A percentile compares a stretch with the other conserved stretches of the same genome.
Evolutionary conservation across 2,888 invertebrate species (phyloP).

Genomic region (Dynastes maya): DNA sequence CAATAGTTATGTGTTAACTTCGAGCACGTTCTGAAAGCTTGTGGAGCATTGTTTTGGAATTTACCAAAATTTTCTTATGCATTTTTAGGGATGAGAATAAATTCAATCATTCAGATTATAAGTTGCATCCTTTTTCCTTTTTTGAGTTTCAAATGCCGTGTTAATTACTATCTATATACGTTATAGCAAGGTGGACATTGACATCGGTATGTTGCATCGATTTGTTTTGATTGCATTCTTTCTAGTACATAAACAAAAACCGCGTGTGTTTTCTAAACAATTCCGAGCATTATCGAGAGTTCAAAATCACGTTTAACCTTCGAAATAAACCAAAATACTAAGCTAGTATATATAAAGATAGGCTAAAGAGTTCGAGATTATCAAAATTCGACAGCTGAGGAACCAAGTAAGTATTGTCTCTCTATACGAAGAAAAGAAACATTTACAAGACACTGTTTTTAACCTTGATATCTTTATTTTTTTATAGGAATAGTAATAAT

Average conservation of each 20-base stretch:
- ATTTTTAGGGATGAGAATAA: no score
- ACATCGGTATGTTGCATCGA: conserved; percentile 2
- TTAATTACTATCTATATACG: no score
- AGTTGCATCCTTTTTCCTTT: no score
- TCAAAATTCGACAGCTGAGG: background rate
- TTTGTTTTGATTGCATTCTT: conserved; percentile 22
- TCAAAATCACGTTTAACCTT: conserved; percentile 41
- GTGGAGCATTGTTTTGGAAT: no score
- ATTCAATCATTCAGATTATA: no score
- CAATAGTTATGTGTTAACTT: no score
- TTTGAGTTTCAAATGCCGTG: no score
- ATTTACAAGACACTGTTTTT: background rate
- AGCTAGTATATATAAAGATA: conserved; percentile 30
- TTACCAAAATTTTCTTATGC: no score
- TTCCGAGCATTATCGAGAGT: conserved; percentile 1
- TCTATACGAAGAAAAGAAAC: background rate
- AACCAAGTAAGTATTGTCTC: background rate
- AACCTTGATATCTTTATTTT: background rate
- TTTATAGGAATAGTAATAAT: conserved; percentile 24
- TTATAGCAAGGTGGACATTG: background rate
- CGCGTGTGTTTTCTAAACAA: conserved; percentile 28
- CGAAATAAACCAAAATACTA: conserved; percentile 24
- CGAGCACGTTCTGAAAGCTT: no score
- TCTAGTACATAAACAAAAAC: background rate
- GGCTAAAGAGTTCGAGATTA: background rate